Evolutionary conservation across 2,797 vertebrate genomes (phyloP).

Genomic region (Apodemus agrarius): DNA sequence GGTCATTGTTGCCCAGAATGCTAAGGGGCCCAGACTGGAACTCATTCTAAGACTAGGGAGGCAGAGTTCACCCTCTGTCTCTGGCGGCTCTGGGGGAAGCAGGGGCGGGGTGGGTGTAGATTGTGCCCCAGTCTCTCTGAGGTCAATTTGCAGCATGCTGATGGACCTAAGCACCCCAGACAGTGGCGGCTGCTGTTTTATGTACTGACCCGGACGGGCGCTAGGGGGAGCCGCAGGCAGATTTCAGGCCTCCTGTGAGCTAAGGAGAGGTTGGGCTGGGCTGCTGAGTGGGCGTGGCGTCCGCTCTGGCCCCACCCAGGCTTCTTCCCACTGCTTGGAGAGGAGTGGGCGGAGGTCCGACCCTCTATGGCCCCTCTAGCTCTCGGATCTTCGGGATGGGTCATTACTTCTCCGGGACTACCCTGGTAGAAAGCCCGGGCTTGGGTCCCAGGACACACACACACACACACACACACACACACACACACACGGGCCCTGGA

Average conservation of each 20-base stretch:
- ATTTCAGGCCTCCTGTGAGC: background rate
- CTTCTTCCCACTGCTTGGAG: background rate
- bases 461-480: no score
- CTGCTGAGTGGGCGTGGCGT: background rate
- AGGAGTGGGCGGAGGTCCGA: background rate
- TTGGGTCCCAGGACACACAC: background rate
- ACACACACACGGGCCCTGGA: no score
- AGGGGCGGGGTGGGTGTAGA: no score
- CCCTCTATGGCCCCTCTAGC: background rate
- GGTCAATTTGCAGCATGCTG: accelerated
- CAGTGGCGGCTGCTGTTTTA: background rate
- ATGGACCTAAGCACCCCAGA: background rate
- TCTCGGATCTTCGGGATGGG: background rate
- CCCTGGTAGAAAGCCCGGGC: accelerated
- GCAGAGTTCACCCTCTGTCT: background rate
- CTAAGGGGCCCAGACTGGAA: background rate
- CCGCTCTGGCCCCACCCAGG: background rate
- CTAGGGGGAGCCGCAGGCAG: background rate
- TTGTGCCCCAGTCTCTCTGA: background rate
- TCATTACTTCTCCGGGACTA: background rate
- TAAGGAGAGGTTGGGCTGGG: background rate
- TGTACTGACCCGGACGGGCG: background rate
- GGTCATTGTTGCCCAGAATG: background rate
- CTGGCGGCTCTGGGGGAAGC: accelerated
- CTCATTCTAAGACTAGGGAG: background rate